These are phyloP conservation scores for Metridium senile DNA, from an alignment of 92 coral and sea anemone genomes.

Conservation along the genomic window DNA sequence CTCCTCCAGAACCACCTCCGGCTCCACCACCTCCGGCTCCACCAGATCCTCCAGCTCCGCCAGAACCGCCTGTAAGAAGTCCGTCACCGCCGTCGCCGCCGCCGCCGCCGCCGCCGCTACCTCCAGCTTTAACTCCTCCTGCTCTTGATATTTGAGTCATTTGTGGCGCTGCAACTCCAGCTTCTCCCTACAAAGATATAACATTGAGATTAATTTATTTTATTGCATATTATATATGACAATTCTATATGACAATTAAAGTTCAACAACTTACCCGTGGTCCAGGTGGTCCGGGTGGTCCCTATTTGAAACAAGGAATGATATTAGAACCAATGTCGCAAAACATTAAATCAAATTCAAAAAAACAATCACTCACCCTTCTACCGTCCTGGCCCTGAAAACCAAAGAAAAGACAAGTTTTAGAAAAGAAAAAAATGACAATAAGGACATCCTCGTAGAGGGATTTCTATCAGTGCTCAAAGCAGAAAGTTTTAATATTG, in stretches of 20 bases:
- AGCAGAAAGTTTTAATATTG: no score
- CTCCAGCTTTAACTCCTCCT: not conserved
- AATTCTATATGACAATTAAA: no score
- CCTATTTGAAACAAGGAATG: constrained; percentile 20
- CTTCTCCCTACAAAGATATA: constrained; percentile 23
- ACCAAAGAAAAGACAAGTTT: constrained; percentile 3
- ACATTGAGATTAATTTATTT: no score
- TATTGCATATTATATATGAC: no score
- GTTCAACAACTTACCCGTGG: constrained; percentile 52
- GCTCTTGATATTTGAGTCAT: constrained; percentile 33
- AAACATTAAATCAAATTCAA: not conserved
- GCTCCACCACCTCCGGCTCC: not conserved
- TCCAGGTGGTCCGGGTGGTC: constrained; percentile 76
- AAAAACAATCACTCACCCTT: constrained; percentile 34
- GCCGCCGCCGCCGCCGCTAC: constrained; percentile 11
- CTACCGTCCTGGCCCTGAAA: constrained; percentile 56
- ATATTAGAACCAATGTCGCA: not conserved
- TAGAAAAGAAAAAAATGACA: no score
- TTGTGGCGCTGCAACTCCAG: constrained; percentile 36
- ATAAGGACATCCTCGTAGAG: no score
- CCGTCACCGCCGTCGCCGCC: not conserved
- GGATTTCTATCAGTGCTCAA: no score
- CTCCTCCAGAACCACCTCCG: not conserved
- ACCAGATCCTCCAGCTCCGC: not conserved
- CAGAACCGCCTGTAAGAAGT: not conserved